Conservation (phyloP, 1,140 invertebrate genomes). For the Diabrotica virgifera region DNA sequence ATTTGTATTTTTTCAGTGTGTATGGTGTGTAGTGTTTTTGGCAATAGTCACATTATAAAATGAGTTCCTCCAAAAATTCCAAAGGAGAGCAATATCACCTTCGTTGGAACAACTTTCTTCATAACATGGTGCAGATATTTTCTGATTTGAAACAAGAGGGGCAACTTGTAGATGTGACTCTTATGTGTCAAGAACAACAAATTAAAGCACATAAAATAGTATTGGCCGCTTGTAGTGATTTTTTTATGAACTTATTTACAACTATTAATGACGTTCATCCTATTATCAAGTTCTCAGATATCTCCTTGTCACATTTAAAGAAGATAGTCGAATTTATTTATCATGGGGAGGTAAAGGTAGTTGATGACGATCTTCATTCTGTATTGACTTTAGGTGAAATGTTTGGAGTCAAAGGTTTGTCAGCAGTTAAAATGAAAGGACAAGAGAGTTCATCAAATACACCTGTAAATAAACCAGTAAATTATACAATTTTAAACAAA, state of each 20-base stretch:
- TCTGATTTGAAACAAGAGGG: slow-evolving; percentile 53
- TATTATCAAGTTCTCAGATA: slow-evolving; percentile 54
- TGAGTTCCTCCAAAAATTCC: background rate
- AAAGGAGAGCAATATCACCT: slow-evolving; percentile 53
- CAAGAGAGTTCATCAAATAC: background rate
- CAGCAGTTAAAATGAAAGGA: slow-evolving; percentile 26
- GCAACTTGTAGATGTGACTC: slow-evolving; percentile 57
- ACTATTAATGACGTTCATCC: slow-evolving; percentile 47
- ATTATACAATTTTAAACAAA: background rate
- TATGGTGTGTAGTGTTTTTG: no score
- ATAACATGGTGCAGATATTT: slow-evolving; percentile 57
- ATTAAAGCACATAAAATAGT: slow-evolving; percentile 60
- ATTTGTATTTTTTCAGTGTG: no score
- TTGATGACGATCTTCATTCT: slow-evolving; percentile 47
- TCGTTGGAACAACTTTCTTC: slow-evolving; percentile 56
- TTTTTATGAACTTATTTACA: slow-evolving; percentile 46
- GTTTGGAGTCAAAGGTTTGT: slow-evolving; percentile 52
- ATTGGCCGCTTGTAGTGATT: slow-evolving; percentile 58
- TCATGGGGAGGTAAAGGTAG: slow-evolving; percentile 55
- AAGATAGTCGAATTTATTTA: slow-evolving; percentile 57
- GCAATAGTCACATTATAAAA: no score
- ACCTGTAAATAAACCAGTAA: background rate
- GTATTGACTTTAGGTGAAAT: slow-evolving; percentile 49
- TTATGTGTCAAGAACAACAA: slow-evolving; percentile 55
- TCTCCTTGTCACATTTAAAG: slow-evolving; percentile 51